Evolutionary conservation across 1,140 invertebrate species (phyloP), one percentile per base, ranked within the genome.

Genomic region (Listronotus oregonensis): DNA sequence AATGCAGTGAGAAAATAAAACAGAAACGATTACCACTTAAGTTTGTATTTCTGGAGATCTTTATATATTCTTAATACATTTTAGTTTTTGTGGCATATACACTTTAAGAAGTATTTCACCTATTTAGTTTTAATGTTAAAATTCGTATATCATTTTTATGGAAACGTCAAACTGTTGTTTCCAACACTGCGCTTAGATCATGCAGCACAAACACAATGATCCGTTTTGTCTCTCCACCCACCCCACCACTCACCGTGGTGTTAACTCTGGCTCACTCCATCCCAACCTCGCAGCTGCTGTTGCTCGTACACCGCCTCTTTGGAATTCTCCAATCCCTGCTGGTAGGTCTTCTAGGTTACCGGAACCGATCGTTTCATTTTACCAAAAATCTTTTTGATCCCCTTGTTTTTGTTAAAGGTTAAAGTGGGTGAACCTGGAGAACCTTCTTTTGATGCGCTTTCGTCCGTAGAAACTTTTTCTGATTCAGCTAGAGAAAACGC

Each of bases 251-350:
- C 40, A 72, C 70, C 51, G 68, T 55, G 58, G 67, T 42, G 68
- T 69, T 9, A 75, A 56, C 40, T 71, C 73, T 39, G 75, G 73
- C 61, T 80, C 77, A 49, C 83, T 84, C 87, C 89, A 90, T 34
- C 89, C 89, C 10, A 94, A 83, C 51, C 92, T 81, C 1, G 89
- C 87, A 50, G 88, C 85, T 44, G 91, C 90, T 0, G 92, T 93
- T 0, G 92, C 87, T 43, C 93, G 78, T 8, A 91, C 80, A 7
- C 90, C 89, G 2, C 89, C 88, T 21, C 92, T 80, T 40, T 83
- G 82, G 71, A 93, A 92, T 64, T 87, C 84, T 12, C 82, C 82
- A n/a, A 84, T 81, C 39, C 76, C 76, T 11, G 82, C 75, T 8
- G 82, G 80, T 43, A 86, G 73, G 40, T 89, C 87, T 71, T 91